phyloP scores from a whole-genome alignment of 2,797 vertebrate genomes.

The Ctenopoma kingsleyae region DNA sequence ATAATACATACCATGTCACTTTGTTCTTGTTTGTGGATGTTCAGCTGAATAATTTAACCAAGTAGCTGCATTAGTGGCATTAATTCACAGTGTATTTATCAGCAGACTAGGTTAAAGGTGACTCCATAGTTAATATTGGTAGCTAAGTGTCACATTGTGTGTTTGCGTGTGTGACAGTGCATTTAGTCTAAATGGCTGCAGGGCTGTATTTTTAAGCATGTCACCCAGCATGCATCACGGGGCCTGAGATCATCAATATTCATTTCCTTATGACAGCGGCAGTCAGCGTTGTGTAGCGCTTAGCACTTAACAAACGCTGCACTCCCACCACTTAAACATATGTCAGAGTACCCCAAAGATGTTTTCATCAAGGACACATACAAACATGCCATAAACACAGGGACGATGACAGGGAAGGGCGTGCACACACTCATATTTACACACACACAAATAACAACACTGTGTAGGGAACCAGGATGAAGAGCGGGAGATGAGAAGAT shows the following conservation, averaged over 20 bases:
- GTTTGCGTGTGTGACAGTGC: conserved; percentile 38
- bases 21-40: conserved; percentile 12
- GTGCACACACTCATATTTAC: conserved; percentile 17
- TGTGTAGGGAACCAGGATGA: conserved; percentile 5
- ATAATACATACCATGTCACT: background rate
- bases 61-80: conserved; percentile 9
- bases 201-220: conserved; percentile 67
- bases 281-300: conserved; percentile 73
- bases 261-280: conserved; percentile 75
- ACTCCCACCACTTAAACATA: conserved; percentile 72
- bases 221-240: conserved; percentile 69
- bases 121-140: conserved; percentile 30
- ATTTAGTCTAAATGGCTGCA: conserved; percentile 58
- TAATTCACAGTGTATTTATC: conserved; percentile 26
- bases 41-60: conserved; percentile 38
- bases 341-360: conserved; percentile 57
- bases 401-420: background rate
- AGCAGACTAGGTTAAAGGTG: conserved; percentile 45
- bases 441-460: conserved; percentile 2
- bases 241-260: conserved; percentile 79
- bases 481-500: background rate
- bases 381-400: conserved; percentile 42
- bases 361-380: conserved; percentile 63
- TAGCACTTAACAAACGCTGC: conserved; percentile 68
- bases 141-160: conserved; percentile 38